Conservation (phyloP, 2,888 invertebrate genomes). For the Prionchulus punctatus region DNA sequence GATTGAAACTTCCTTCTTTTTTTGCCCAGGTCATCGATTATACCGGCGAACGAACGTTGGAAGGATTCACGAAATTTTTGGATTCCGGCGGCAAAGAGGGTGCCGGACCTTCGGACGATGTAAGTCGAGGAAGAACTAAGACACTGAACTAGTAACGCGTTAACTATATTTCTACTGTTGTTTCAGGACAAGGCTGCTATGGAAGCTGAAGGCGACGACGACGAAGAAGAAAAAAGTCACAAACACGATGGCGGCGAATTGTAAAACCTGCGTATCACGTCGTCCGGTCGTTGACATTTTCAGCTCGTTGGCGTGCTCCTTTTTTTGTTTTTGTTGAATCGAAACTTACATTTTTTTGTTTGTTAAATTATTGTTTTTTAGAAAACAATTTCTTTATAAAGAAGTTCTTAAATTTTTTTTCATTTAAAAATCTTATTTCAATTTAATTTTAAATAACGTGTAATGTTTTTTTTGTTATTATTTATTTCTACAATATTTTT, state of each 20-base stretch:
- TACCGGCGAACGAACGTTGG: constrained; percentile 83
- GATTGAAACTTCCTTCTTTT: no score
- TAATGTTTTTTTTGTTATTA: no score
- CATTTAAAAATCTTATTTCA: no score
- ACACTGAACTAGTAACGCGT: not conserved
- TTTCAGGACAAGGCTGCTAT: constrained; percentile 15
- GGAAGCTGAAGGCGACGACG: constrained; percentile 27
- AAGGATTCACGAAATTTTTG: constrained; percentile 77
- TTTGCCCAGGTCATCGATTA: constrained; percentile 53
- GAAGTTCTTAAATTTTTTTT: not conserved
- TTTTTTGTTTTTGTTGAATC: no score
- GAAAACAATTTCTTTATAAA: not conserved
- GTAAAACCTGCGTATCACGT: not conserved
- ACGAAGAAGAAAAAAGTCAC: constrained; percentile 15
- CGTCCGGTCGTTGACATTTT: no score
- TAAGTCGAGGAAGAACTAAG: not conserved
- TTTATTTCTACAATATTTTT: no score
- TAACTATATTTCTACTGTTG: not conserved
- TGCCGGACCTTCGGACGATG: constrained; percentile 26
- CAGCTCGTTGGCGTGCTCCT: no score
- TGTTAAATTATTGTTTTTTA: not conserved
- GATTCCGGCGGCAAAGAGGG: constrained; percentile 72
- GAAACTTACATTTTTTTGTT: no score
- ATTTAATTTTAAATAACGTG: no score
- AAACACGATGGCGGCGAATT: not conserved